Evolutionary conservation across 2,888 invertebrate species (phyloP), one percentile per base, ranked within the genome.

Genomic region (Lepidocyrtoides sp.): DNA sequence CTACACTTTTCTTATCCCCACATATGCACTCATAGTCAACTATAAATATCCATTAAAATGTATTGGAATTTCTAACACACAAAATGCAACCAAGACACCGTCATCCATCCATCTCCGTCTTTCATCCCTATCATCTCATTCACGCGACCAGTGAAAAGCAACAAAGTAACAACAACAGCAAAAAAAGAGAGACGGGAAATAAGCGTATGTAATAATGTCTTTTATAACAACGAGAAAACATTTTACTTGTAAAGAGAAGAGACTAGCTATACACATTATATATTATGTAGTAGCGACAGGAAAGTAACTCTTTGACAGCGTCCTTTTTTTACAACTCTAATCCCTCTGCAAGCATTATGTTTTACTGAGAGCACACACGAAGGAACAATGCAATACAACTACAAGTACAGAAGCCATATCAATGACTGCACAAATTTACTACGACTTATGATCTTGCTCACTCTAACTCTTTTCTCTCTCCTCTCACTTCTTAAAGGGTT

Each of bases 51-150:
- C 1, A 12, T 2, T 20, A 4, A 8, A 20, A 17, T 4, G 60
- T 2, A n/a, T 60, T 60, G 12, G n/a, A 10, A 63, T n/a, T 32
- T 26, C n/a, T n/a, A 14, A 14, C 77, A 51, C 77, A 51, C 72
- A 77, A 77, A 75, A 51, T 14, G 51, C 26, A 77, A 51, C 48
- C 57, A 36, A 60, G 57, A 72, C 85, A n/a, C n/a, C n/a, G n/a
- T n/a, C 32, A 66, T 79, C 85, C 89, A 87, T 91, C 87, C 54
- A 89, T 85, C 84, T 48, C 63, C 66, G 69, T 92, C 91, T 79
- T 81, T 90, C 92, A 92, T 72, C 69, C 85, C 92, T 90, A 92
- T 93, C 92, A 82, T 92, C 92, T 91, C 91, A 89, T 93, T 93
- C 93, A 93, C 93, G 92, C 93, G 81, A 69, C 60, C 44, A 60